Base-by-base conservation (phyloP, 37 sponge, comb jelly and placozoan species). In the Agelas oroides region DNA sequence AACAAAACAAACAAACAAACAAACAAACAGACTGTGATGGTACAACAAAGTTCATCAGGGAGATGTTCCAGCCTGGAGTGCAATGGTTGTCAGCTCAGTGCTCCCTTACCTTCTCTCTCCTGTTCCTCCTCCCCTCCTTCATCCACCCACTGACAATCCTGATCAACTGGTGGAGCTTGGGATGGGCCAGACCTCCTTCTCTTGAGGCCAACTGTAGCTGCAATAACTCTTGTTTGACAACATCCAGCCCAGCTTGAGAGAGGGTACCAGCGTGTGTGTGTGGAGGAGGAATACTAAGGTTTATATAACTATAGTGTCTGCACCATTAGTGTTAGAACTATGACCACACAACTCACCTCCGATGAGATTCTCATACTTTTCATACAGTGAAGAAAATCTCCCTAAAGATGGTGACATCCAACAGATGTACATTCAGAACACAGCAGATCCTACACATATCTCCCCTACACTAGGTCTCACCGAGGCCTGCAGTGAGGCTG, bases 81-180 rank as follows among this genome's bases (percentile, higher is more conserved):
- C n/a, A n/a, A n/a, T n/a, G n/a, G n/a, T n/a, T n/a, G n/a, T n/a
- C n/a, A n/a, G n/a, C n/a, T n/a, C n/a, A n/a, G n/a, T n/a, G n/a
- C n/a, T n/a, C 46, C 25, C 32, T 54, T 25, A 78, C 78, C 71
- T 82, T 82, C 24, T 70, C 71, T 27, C 71, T 20, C n/a, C 68
- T 79, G 66, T 46, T 57, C 30, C 55, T 88, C 55, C 74, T 75
- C 39, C 11, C 14, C 30, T 21, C 32, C 11, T 21, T 79, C 67
- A 11, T 74, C 81, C 80, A 87, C 19, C 46, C 15, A 19, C 55
- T 33, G 35, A 89, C 35, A 39, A 73, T 54, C 16, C 40, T 38
- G 21, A 81, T 53, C 70, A 90, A 34, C 63, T 79, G 52, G 21
- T 52, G 24, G 1, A 81, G 76, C 71, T 90, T 90, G 86, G 91